Base-by-base conservation (phyloP, 2,797 vertebrate species). In the Parauchenoglanis ngamensis region DNA sequence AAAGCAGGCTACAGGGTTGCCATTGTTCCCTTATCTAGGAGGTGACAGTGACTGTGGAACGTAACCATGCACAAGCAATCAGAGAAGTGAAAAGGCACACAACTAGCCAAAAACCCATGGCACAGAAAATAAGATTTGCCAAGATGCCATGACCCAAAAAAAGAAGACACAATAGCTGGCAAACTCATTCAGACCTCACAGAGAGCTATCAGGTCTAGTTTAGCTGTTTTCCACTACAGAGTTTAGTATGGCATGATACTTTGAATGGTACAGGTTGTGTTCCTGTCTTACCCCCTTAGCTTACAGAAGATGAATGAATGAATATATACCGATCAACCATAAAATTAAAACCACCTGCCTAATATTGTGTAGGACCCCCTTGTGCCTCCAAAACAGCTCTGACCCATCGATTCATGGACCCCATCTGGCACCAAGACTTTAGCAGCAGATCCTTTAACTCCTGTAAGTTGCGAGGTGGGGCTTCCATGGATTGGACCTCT, bases 11-110 rank as follows among this genome's bases (percentile, higher is more conserved):
- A 80, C 84, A 85, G 46, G 72, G 83, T 28, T 87, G 15, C 72
- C 75, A 86, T 87, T 89, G 67, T 86, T 86, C 44, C 72, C 85
- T 88, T 87, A 89, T 87, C 68, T 77, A 67, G 70, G n/a, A 44
- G 67, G 59, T 86, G 87, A 91, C 23, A 4, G 25, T 63, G 65
- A 78, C 40, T 85, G 77, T 54, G 52, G 49, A 88, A 78, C 84
- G 86, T 77, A 88, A 61, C 28, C 44, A 49, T 28, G 46, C 31
- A 52, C 77, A 86, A 52, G 78, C 46, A 76, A 68, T 83, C 46
- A 83, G 63, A 67, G 23, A 54, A 54, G 63, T 52, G 25, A 87
- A 83, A 81, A 75, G 44, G 46, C 12, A 56, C 31, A 79, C 46
- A 73, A 44, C 44, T 7, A 83, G 21, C n/a, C 13, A 83, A 57